These are phyloP conservation scores for Lateolabrax maculatus DNA, from an alignment of 2,797 vertebrate genomes.

Conservation along the genomic window DNA sequence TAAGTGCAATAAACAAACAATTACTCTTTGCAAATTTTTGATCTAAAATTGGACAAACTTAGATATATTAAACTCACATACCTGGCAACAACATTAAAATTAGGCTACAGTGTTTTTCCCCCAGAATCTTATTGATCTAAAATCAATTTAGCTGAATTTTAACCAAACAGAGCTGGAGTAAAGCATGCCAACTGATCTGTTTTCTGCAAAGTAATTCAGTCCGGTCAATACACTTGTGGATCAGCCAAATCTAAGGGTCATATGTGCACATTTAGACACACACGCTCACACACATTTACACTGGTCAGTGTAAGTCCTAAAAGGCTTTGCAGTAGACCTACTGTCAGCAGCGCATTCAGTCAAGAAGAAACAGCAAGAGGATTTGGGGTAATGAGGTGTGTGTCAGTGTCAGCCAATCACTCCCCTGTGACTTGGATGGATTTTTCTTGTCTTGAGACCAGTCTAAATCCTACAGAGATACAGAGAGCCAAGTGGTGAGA, in stretches of 20 bases:
- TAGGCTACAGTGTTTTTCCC: background rate
- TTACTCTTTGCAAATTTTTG: background rate
- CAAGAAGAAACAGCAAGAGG: slow-evolving; percentile 53
- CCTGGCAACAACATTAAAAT: background rate
- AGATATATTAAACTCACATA: background rate
- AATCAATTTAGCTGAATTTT: background rate
- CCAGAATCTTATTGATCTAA: background rate
- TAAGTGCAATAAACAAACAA: background rate
- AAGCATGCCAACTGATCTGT: background rate
- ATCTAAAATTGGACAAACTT: background rate
- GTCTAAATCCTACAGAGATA: slow-evolving; percentile 44
- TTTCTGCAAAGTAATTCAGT: background rate
- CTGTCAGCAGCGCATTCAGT: slow-evolving; percentile 59
- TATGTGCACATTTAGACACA: slow-evolving; percentile 6
- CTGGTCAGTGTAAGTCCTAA: slow-evolving; percentile 29
- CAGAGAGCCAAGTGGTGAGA: slow-evolving; percentile 27
- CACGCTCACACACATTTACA: background rate
- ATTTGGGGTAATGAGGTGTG: slow-evolving; percentile 71
- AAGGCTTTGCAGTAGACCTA: slow-evolving; percentile 40
- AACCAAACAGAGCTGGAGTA: background rate
- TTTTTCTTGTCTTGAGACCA: slow-evolving; percentile 52
- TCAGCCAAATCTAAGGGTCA: slow-evolving; percentile 8
- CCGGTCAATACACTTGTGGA: background rate
- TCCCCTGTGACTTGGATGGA: slow-evolving; percentile 55
- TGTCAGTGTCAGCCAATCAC: slow-evolving; percentile 66